Evolutionary conservation across 2,113 vertebrate genomes (phyloP).

Genomic region (Sylvilagus bachmani): DNA sequence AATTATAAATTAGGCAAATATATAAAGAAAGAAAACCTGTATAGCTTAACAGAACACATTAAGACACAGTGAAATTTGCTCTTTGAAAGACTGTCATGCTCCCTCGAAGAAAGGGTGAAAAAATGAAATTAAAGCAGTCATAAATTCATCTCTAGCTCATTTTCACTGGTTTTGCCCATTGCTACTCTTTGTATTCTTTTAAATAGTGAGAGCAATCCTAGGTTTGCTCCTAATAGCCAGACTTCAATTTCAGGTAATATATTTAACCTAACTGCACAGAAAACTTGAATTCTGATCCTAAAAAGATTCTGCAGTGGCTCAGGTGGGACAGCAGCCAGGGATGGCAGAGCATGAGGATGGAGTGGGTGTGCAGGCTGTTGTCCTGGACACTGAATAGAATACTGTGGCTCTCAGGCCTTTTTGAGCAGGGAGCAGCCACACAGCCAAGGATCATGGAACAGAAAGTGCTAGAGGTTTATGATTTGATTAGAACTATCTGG

Average conservation of each 20-base stretch:
- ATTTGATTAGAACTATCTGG: slow-evolving; percentile 96
- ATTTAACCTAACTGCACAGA: slow-evolving; percentile 34
- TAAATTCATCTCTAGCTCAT: slow-evolving; percentile 24
- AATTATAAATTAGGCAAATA: neutral
- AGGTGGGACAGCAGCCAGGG: slow-evolving; percentile 77
- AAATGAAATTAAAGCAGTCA: slow-evolving; percentile 7
- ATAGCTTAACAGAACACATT: neutral
- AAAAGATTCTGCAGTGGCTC: slow-evolving; percentile 66
- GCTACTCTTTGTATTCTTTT: slow-evolving; percentile 24
- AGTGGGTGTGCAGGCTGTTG: slow-evolving; percentile 87
- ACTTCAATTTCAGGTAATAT: slow-evolving; percentile 41
- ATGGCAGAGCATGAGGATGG: slow-evolving; percentile 89
- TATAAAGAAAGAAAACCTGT: slow-evolving; percentile 3
- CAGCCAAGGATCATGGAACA: slow-evolving; percentile 93
- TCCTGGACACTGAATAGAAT: slow-evolving; percentile 82
- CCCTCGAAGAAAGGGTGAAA: neutral
- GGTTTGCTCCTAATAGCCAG: slow-evolving; percentile 16
- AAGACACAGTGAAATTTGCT: neutral
- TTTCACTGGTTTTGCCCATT: slow-evolving; percentile 41
- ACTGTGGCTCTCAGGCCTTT: slow-evolving; percentile 84
- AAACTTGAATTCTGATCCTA: slow-evolving; percentile 52
- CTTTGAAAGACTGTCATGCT: neutral
- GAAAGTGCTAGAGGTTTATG: slow-evolving; percentile 97
- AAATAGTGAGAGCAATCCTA: neutral
- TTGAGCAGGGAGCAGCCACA: slow-evolving; percentile 77